phyloP scores from a whole-genome alignment of 2,888 invertebrate genomes.

The Lasioglossum morio region DNA sequence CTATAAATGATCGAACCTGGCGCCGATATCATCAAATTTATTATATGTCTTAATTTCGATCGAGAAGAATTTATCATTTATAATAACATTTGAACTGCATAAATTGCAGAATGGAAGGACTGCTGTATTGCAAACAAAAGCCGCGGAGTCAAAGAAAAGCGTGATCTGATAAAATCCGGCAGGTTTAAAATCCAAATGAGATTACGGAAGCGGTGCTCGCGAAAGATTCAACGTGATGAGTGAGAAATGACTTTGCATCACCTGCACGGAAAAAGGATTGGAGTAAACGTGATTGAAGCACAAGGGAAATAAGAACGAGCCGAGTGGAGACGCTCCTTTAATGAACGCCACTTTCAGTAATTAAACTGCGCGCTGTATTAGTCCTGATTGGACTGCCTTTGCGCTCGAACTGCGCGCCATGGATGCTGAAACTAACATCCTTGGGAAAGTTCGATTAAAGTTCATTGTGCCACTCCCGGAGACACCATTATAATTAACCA shows the following conservation, averaged over 20 bases:
- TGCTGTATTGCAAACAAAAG: not conserved
- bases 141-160: not conserved
- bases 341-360: slow-evolving; percentile 47
- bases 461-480: not conserved
- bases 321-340: slow-evolving; percentile 10
- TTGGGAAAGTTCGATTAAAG: not conserved
- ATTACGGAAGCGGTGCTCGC: not conserved
- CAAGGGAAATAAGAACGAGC: slow-evolving; percentile 4
- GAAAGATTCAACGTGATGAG: not conserved
- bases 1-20: too few species aligned
- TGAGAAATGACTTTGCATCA: not conserved
- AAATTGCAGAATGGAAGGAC: not conserved
- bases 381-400: not conserved
- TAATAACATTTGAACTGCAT: too few species aligned
- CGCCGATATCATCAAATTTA: too few species aligned
- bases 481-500: not conserved
- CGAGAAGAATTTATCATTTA: too few species aligned
- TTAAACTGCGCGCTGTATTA: slow-evolving; percentile 33
- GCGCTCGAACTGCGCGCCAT: not conserved
- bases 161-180: not conserved
- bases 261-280: not conserved
- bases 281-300: not conserved
- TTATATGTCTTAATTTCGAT: too few species aligned
- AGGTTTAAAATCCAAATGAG: not conserved
- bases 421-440: not conserved